Evolutionary conservation across 1,140 invertebrate genomes (phyloP), one percentile per base, ranked within the genome.

Genomic region (Thalassaphorura encarpata): DNA sequence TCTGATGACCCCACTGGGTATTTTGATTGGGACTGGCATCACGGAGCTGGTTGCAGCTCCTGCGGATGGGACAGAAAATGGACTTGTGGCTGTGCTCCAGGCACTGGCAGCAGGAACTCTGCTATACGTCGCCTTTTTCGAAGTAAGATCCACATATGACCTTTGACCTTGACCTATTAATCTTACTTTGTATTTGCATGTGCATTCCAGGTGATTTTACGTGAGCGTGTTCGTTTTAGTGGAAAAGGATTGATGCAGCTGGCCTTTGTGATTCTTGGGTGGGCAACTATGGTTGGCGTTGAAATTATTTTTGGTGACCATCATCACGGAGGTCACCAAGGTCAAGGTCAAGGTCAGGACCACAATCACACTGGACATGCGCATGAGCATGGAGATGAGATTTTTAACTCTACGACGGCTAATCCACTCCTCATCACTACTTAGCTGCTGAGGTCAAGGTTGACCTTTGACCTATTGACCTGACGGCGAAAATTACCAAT

Each of bases 101-200:
- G 61, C 63, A 11, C 41, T 65, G 21, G 63, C 63, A 26, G 52
- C 48, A 50, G 63, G 63, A 15, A 65, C 63, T 15, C 47, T 65
- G 6, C 56, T 65, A n/a, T 65, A 65, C 47, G 63, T 65, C 23
- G 63, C 63, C 15, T 65, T 65, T 40, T 65, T 65, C 48, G 63
- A 65, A 42, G 63, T 64, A 55, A 48, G 1, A 2, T 29, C 21
- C 4, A 36, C 33, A 11, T 11, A 11, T 36, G 33, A 11, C 33
- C 33, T 11, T 45, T 45, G 13, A 16, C 6, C 21, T 45, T 8
- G 21, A 11, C 15, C 11, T 45, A n/a, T 11, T 11, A 36, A 36
- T n/a, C 23, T 11, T 13, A 48, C 26, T 26, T 48, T 13, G 15
- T 8, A 26, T 28, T 48, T 48, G 6, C 26, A 5, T 11, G 13